These are phyloP conservation scores for Scrobipalpa atriplicella DNA, from an alignment of 2,888 invertebrate species.

Conservation along the genomic window DNA sequence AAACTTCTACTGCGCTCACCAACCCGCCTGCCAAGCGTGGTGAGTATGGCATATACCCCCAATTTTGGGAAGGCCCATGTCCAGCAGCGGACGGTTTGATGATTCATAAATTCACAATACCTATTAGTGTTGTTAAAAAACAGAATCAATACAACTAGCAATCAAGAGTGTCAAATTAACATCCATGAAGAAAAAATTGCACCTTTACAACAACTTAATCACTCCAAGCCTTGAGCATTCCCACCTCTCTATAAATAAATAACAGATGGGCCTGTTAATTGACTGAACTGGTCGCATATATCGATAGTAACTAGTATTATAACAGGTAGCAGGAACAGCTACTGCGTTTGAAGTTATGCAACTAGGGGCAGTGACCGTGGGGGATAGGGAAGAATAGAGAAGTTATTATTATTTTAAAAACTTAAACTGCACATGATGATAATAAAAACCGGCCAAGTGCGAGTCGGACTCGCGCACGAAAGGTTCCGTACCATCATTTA, in stretches of 20 bases:
- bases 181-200: background rate
- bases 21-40: too few species aligned
- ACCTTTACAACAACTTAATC: background rate
- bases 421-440: background rate
- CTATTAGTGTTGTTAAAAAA: too few species aligned
- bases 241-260: background rate
- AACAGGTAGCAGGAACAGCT: conserved; percentile 16
- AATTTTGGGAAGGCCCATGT: too few species aligned
- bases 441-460: too few species aligned
- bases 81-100: too few species aligned
- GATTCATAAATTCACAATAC: too few species aligned
- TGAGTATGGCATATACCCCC: too few species aligned
- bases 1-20: too few species aligned
- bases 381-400: background rate
- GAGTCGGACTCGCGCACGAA: too few species aligned
- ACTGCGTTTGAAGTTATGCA: conserved; percentile 9
- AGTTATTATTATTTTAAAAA: background rate
- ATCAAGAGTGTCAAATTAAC: background rate
- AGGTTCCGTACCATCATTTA: too few species aligned
- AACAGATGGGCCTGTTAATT: conserved; percentile 6
- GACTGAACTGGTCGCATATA: conserved; percentile 4
- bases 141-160: too few species aligned
- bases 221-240: background rate
- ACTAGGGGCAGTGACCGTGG: conserved; percentile 10
- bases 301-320: conserved; percentile 11